Base-by-base conservation (phyloP, 2,888 invertebrate species). In the Criorhina ranunculi region DNA sequence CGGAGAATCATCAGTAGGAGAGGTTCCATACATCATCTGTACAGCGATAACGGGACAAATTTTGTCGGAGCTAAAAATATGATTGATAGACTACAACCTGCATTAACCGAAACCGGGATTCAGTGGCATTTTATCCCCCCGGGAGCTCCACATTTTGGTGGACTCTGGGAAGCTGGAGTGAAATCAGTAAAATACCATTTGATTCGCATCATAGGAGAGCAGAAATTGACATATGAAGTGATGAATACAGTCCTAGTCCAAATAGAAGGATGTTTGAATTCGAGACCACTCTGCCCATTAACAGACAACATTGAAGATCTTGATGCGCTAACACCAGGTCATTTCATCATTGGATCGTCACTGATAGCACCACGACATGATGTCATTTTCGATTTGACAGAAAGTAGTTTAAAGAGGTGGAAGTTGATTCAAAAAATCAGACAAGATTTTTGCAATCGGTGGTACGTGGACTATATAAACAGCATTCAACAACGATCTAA, bases 1-100 rank as follows among this genome's bases (percentile, higher is more conserved):
- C 66, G 66, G 49, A 15, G 79, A 24, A 81, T 87, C 33, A 70
- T 73, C 11, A 53, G 60, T 6, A 35, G 86, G n/a, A 59, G 59
- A 57, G 31, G 8, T 19, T 46, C 59, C 1, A 11, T 59, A 44
- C 44, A 57, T 5, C 66, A 67, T 37, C 42, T 57, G 0, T 57
- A 44, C 19, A 55, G 44, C 33, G 55, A 42, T 12, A 44, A 44
- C 24, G 57, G 57, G 24, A 55, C 69, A 9, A 67, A 67, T 53
- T 67, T 29, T 40, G 53, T 67, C 15, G 53, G 53, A 49, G 53
- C 51, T 6, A 67, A 51, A 53, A 67, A 67, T 24, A 24, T 24
- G 24, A 24, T 24, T 24, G 24, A 24, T 35, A 46, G 46, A 62
- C 4, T 35, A 29, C 44, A 46, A 62, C 24, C 15, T 24, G 8